Conservation (phyloP, 2,113 vertebrate species). For the Phylloscopus whistleri region DNA sequence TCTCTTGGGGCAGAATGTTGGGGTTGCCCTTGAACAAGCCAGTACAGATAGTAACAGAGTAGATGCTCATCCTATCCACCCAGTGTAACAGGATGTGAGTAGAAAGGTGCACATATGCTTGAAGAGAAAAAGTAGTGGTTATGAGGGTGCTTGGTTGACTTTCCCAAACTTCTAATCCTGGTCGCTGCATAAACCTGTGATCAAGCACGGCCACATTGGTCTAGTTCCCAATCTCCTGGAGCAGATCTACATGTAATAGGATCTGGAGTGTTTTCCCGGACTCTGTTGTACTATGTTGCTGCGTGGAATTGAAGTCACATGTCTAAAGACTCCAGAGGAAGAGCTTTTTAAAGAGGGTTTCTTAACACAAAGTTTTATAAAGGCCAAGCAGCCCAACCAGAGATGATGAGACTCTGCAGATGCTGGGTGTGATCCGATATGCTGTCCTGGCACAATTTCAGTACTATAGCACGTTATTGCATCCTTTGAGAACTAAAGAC, state of each 20-base stretch:
- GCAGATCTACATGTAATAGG: rapidly evolving
- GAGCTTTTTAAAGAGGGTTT: background rate
- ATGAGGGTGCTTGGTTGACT: background rate
- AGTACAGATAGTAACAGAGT: background rate
- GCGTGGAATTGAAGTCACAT: rapidly evolving
- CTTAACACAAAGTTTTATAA: background rate
- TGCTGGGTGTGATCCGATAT: background rate
- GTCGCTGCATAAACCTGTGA: rapidly evolving
- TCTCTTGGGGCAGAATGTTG: background rate
- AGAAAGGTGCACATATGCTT: background rate
- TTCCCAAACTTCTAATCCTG: background rate
- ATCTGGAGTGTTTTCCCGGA: background rate
- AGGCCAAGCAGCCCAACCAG: background rate
- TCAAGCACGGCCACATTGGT: background rate
- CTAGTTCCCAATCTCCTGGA: background rate
- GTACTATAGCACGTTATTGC: background rate
- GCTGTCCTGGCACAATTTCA: background rate
- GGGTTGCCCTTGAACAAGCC: background rate
- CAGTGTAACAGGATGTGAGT: background rate
- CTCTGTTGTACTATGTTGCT: background rate
- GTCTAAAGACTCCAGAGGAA: background rate
- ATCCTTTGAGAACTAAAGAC: background rate
- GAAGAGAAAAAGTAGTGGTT: background rate
- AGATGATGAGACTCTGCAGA: background rate
- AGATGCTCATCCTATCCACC: background rate